Evolutionary conservation across 2,797 vertebrate species (phyloP).

Genomic region (Carapus acus): DNA sequence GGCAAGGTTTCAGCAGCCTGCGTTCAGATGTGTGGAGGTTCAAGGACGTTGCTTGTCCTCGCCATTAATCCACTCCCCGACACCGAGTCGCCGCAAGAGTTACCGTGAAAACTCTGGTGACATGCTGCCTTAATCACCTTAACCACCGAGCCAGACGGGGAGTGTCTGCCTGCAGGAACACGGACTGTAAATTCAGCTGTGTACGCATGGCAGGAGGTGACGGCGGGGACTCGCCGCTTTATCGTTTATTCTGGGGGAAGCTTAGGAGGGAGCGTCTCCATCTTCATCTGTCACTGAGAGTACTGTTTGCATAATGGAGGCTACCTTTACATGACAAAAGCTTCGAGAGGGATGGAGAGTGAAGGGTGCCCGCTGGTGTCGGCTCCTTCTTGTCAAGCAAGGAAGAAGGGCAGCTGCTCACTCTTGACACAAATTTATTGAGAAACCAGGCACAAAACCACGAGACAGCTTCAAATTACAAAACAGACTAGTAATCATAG

Average conservation of each 20-base stretch:
- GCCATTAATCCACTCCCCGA: constrained; percentile 46
- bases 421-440: constrained; percentile 36
- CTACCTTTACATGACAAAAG: constrained; percentile 5
- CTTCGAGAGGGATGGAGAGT: not conserved
- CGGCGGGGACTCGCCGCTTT: not conserved
- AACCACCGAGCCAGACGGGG: constrained; percentile 1
- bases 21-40: constrained; percentile 20
- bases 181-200: not conserved
- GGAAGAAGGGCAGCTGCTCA: not conserved
- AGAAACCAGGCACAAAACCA: not conserved
- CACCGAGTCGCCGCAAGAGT: constrained; percentile 14
- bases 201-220: no score
- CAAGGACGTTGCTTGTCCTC: constrained; percentile 52
- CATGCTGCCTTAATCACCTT: constrained; percentile 6
- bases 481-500: constrained; percentile 21
- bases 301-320: not conserved
- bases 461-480: not conserved
- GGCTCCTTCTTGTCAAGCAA: no score
- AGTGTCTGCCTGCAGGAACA: not conserved
- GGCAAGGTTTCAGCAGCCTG: constrained; percentile 21
- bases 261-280: not conserved
- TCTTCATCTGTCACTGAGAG: not conserved
- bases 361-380: no score
- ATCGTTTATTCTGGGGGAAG: not conserved
- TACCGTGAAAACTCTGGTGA: constrained; percentile 36